Base-by-base conservation (phyloP, 2,888 invertebrate genomes). In the Corbicula japonica region DNA sequence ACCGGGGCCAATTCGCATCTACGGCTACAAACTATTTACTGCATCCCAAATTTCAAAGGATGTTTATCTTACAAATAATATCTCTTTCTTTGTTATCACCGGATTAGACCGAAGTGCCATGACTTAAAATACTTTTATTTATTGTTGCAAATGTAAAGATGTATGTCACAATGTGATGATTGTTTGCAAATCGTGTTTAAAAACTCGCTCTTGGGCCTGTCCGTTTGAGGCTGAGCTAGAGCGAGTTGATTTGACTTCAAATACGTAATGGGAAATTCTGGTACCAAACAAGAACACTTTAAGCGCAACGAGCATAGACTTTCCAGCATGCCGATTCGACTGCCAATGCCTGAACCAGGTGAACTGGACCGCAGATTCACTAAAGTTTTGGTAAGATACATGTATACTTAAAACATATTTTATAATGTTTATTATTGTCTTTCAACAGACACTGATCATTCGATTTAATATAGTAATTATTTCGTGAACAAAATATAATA, bases 321-420 rank as follows among this genome's bases (percentile, higher is more conserved):
- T 78, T 85, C 89, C 66, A 88, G 90, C 71, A 88, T 91, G 88
- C 89, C 90, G 46, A 89, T 88, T 35, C 89, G 92, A 62, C 85
- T 93, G 61, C 98, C 98, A 60, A 98, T 98, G 97, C 98, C 98
- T 92, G 98, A 98, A 92, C 95, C 97, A 76, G 95, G 95, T 89
- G 98, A 98, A 94, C 95, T 98, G 94, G 98, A 98, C 94, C 96
- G 96, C 92, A 95, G 98, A 91, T 98, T 98, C 95, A 97, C 98
- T 90, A 98, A 98, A 97, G 98, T 93, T 79, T 85, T 93, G 90
- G 93, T 93, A 86, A 87, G 92, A 2, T n/a, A n/a, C n/a, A n/a
- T n/a, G n/a, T n/a, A n/a, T n/a, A n/a, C n/a, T n/a, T n/a, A n/a
- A n/a, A n/a, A n/a, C n/a, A n/a, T n/a, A n/a, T n/a, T n/a, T n/a